phyloP scores from a whole-genome alignment of 2,797 vertebrate species.

The Enteromius argenteus region DNA sequence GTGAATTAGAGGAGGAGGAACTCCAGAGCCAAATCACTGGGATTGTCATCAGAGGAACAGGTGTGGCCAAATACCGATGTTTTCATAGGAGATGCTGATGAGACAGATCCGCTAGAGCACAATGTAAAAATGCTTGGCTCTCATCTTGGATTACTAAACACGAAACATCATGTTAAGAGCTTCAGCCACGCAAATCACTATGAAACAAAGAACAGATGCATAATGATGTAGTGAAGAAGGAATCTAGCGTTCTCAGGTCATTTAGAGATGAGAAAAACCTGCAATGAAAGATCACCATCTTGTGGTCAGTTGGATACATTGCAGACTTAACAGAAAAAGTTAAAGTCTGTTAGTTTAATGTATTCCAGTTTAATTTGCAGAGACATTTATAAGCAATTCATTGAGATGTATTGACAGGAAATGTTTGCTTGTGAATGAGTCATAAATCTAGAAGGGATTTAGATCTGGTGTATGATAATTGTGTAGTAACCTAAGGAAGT shows the following conservation, averaged over 20 bases:
- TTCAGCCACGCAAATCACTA: constrained; percentile 4
- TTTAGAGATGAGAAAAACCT: constrained; percentile 1
- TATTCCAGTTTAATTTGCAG: background rate
- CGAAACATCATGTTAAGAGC: constrained; percentile 13
- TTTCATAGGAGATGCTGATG: constrained; percentile 37
- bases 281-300: constrained; percentile 69
- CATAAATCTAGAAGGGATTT: background rate
- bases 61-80: constrained; percentile 37
- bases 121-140: constrained; percentile 11
- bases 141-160: constrained; percentile 1
- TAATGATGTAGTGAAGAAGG: constrained; percentile 7
- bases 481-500: background rate
- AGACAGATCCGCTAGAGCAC: background rate
- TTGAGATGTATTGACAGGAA: background rate
- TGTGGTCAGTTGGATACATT: constrained; percentile 59
- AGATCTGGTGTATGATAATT: background rate
- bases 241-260: background rate
- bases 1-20: constrained; percentile 41
- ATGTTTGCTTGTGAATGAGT: background rate
- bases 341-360: background rate
- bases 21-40: constrained; percentile 37
- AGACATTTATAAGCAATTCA: background rate
- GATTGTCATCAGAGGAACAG: constrained; percentile 53
- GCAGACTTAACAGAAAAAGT: background rate
- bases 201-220: constrained; percentile 14